Evolutionary conservation across 64 coral and sea anemone species (phyloP), one percentile per base, ranked within the genome.

Genomic region (Anthopleura sola): DNA sequence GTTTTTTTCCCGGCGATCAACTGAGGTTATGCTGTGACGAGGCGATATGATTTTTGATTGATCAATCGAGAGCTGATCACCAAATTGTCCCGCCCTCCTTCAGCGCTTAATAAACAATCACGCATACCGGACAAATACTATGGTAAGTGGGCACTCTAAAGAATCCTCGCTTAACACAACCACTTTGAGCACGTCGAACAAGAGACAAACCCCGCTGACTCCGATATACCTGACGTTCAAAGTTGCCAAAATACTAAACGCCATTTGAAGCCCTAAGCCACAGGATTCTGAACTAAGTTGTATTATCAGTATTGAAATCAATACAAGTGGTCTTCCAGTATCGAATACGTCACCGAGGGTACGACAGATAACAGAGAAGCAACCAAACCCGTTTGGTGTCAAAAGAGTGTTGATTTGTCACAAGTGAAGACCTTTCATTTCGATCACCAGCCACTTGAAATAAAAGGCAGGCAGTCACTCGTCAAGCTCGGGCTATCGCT

Each of bases 91-190:
- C 87, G 87, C 87, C 87, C 87, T 53, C 79, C 79, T 36, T 44
- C 88, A 84, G 66, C 82, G 82, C 56, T 90, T 39, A 51, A 90
- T 83, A 90, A 90, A 84, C 88, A 90, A 85, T 90, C 68, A 90
- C 76, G 87, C 76, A 57, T 81, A 74, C 60, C 57, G 36, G 39
- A 64, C 31, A 17, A 88, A 82, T 88, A 60, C 2, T 3, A 38
- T 68, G n/a, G n/a, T 47, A 89, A 83, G 29, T 14, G 12, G 55
- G 66, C 10, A 28, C 66, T 71, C 66, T 69, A 69, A 32, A 69
- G 26, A 69, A 29, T 26, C 66, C 29, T 71, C n/a, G 29, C 66
- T 71, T 71, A 34, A 28, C 66, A 71, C 66, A 28, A 28, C 11
- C 66, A 69, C 66, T 71, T 71, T 31, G 10, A 71, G 13, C 66